Conservation (phyloP, 2,797 vertebrate species). For the Enteromius trimaculatus region DNA sequence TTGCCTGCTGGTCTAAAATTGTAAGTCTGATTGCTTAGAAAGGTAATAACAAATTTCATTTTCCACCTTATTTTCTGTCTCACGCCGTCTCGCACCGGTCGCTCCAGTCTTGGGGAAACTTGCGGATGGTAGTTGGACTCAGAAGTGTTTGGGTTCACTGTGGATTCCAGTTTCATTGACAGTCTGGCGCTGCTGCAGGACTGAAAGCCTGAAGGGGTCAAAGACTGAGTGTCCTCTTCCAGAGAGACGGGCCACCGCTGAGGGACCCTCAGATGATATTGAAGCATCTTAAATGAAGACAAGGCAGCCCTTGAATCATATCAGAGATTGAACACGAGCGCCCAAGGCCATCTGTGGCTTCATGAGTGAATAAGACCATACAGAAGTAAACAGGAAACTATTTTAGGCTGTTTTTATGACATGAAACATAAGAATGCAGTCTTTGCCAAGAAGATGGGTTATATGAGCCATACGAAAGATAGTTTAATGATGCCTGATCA, state of each 20-base stretch:
- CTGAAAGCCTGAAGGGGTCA: slow-evolving; percentile 66
- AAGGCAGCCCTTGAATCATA: slow-evolving; percentile 4
- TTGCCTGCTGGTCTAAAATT: neutral
- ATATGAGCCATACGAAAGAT: neutral
- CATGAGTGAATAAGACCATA: slow-evolving; percentile 52
- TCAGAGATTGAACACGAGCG: neutral
- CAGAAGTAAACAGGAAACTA: neutral
- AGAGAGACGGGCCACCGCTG: neutral
- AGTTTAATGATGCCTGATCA: neutral
- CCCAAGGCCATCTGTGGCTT: neutral
- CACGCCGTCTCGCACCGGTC: neutral
- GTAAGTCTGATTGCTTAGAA: neutral
- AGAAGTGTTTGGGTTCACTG: neutral
- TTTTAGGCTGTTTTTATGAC: neutral
- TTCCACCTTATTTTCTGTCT: neutral
- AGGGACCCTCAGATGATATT: slow-evolving; percentile 24
- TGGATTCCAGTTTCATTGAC: neutral
- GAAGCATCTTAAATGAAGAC: slow-evolving; percentile 15
- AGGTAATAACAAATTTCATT: neutral
- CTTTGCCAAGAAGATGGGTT: neutral
- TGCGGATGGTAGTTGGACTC: neutral
- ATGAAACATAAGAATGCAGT: neutral
- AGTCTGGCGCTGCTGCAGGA: neutral
- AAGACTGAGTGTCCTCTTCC: slow-evolving; percentile 54
- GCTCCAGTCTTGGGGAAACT: neutral